Evolutionary conservation across 2,113 vertebrate genomes (phyloP), one percentile per base, ranked within the genome.

Genomic region (Chroicocephalus ridibundus): DNA sequence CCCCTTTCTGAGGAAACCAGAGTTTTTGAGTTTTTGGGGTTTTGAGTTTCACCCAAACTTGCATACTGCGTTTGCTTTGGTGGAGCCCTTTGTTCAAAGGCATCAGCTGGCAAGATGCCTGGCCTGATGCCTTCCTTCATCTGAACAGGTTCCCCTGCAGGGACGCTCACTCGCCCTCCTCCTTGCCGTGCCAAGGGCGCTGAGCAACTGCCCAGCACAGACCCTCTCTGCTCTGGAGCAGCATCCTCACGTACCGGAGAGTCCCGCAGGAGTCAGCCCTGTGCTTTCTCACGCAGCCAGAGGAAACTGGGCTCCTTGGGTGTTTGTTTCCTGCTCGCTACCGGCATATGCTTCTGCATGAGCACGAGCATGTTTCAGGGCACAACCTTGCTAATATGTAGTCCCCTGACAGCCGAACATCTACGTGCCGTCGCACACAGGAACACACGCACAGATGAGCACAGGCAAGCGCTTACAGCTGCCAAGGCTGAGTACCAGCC

Each of bases 221-320:
- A 34, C 22, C 2, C 0, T 0, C 18, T 57, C 44, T 47, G 36
- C 21, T 26, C 42, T 0, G 1, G 83, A 54, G 46, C 24, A 58
- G 29, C 52, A 66, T 29, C 24, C 25, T 34, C 6, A 21, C 52
- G 58, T 7, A 21, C 55, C 0, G 2, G 6, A 0, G 16, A 57
- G 49, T 57, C 47, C 29, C 3, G 1, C 36, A 64, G 83, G 61
- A 64, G 19, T 2, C 1, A 1, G 44, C n/a, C 69, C 61, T 3
- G 1, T n/a, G 9, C 15, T 60, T 81, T n/a, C 31, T 29, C 55
- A 21, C 0, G 0, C 47, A 75, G 52, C 27, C 51, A 36, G 36
- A 49, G 76, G 52, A 36, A 62, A 26, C 4, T 20, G 47, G 11
- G 5, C 36, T 82, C 44, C 10, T 5, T 36, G 68, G 38, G 38